Evolutionary conservation across 2,113 vertebrate genomes (phyloP), one percentile per base, ranked within the genome.

Genomic region (Arvicanthis niloticus): DNA sequence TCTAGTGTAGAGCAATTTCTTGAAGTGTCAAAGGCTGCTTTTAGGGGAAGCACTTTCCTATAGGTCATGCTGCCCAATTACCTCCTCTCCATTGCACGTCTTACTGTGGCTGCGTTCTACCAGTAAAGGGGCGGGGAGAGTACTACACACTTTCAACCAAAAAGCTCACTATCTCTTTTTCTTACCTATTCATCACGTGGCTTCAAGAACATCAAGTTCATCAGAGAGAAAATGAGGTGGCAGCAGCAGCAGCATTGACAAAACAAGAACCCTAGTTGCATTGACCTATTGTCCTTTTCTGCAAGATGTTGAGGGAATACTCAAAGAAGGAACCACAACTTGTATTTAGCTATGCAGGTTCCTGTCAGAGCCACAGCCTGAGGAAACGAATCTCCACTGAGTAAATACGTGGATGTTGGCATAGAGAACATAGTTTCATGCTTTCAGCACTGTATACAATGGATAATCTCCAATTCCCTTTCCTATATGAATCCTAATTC

Each of bases 391-490:
- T 90, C 37, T 88, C 42, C 34, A 24, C 21, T 77, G 84, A 95
- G 17, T 26, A 62, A 26, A 29, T 62, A 16, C 4, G 15, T 53
- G 8, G 85, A 72, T 89, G 68, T 48, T 21, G 11, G 81, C 65
- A 86, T 93, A 89, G 40, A 80, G 40, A 76, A 82, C 92, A 65
- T 73, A 45, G 60, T 65, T 70, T 51, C n/a, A 86, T 84, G 16
- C 34, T 93, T 96, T 82, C 72, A 91, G 42, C 45, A 73, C 8
- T 58, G 31, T 11, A 77, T 60, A 62, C 40, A 97, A 86, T 77
- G 67, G 58, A 45, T 48, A 93, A 85, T 29, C 67, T 24, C 13
- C 48, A 87, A 40, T 89, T 89, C 72, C 53, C 78, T n/a, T 48
- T 80, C 10, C 11, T 77, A 31, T 40, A 9, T 56, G 65, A 85